Evolutionary conservation across 2,888 invertebrate genomes (phyloP), one percentile per base, ranked within the genome.

Genomic region (Thalpophila matura): DNA sequence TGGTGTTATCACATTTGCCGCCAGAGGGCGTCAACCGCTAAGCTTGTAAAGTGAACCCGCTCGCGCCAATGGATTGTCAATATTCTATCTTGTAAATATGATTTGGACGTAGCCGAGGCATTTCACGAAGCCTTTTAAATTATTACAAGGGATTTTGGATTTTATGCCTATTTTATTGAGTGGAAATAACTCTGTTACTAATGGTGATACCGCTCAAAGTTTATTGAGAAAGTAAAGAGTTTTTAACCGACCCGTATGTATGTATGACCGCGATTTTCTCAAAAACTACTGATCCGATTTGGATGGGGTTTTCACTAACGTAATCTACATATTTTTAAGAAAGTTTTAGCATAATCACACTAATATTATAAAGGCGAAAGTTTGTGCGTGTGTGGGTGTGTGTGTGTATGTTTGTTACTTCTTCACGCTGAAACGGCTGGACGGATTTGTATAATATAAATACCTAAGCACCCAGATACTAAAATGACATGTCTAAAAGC

Each of bases 41-140:
- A 60, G 58, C 54, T 31, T 29, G 37, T 61, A 50, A 76, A 60
- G 59, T 64, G 63, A 72, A 61, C 61, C 54, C 45, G 49, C 56
- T 56, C 54, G 53, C 14, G 59, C 62, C 73, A 74, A 80, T 78
- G 74, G 74, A 77, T 77, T 83, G 71, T 77, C 70, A 74, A 81
- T 72, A 81, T 77, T 80, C 61, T 70, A 74, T 81, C 56, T 55
- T 40, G 49, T 54, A 74, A 79, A 83, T 72, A 73, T 74, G 67
- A 83, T 83, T 80, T 71, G 35, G 51, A 43, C 50, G 61, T 58
- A 57, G 58, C 64, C 58, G 59, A 66, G 35, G 10, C 31, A 56
- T 61, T 66, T 49, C 43, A 10, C 18, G 27, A 9, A 37, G 51
- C 54, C 53, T 33, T 66, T 58, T 46, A 73, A 54, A 69, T 58